Base-by-base conservation (phyloP, 64 coral and sea anemone species). In the Platygyra sinensis region DNA sequence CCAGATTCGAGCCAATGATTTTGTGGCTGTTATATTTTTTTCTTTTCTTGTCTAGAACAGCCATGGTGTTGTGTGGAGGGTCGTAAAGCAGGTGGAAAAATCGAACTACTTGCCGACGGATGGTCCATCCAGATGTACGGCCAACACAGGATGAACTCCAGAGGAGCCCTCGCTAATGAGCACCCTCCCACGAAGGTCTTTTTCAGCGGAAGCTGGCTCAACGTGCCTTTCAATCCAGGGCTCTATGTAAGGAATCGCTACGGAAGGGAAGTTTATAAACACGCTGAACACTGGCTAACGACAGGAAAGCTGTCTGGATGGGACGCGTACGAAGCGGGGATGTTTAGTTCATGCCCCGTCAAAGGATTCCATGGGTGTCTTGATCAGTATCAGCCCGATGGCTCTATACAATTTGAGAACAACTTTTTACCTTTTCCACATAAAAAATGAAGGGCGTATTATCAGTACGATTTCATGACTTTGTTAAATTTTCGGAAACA, bases 1-100 rank as follows among this genome's bases (percentile, higher is more conserved):
- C 42, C 3, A 46, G 42, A 8, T 46, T 46, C 42, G 42, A 46
- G 42, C 42, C 42, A 46, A 0, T 46, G 42, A 46, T 46, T 46
- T 46, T 6, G 42, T 46, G 42, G 42, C 42, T 46, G 42, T 46
- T 46, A 46, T 46, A 46, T 36, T 36, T 3, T 36, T 46, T 46
- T 9, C 10, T 57, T 57, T 87, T 86, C n/a, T 64, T 36, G 52
- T 49, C 25, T 74, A 99, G 91, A 71, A 14, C 88, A 75, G 16
- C 91, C 94, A 67, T 96, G 97, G 94, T 99, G 97, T 59, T 99
- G 97, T 67, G 89, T 96, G 0, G 97, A 99, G 52, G 91, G 78
- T 15, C 60, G 78, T 33, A 61, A 90, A 71, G 97, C 97, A 3
- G 97, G 97, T 15, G 97, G 97, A 22, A 87, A 99, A 39, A 88